A percentile compares a stretch with the other conserved stretches of the same genome.
Conservation (phyloP, 2,797 vertebrate genomes). For the Sebastes iracundus region DNA sequence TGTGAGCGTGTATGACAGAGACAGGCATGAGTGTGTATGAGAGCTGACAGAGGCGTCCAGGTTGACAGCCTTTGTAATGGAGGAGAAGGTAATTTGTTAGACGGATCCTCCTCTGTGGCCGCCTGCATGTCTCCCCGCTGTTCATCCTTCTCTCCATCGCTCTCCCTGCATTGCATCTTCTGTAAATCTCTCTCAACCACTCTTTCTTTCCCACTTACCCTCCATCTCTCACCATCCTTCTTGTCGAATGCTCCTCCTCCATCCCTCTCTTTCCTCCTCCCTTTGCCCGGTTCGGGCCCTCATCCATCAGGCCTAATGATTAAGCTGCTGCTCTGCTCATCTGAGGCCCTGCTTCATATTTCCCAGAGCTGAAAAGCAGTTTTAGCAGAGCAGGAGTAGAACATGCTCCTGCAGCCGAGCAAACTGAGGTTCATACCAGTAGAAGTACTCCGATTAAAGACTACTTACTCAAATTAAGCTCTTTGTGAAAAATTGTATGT, state of each 20-base stretch:
- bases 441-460: background rate
- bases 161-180: slow-evolving; percentile 64
- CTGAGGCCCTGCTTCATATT: slow-evolving; percentile 64
- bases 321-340: slow-evolving; percentile 74
- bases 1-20: slow-evolving; percentile 16
- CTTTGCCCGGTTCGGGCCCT: slow-evolving; percentile 41
- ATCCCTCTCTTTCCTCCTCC: slow-evolving; percentile 35
- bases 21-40: slow-evolving; percentile 79
- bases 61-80: slow-evolving; percentile 85
- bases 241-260: slow-evolving; percentile 41
- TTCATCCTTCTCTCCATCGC: slow-evolving; percentile 79
- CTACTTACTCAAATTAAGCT: background rate
- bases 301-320: slow-evolving; percentile 83
- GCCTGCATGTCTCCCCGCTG: slow-evolving; percentile 76
- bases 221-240: slow-evolving; percentile 51
- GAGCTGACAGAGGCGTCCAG: slow-evolving; percentile 81
- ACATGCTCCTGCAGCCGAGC: slow-evolving; percentile 5
- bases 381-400: slow-evolving; percentile 35
- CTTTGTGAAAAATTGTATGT: background rate
- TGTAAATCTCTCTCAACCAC: slow-evolving; percentile 72
- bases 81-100: slow-evolving; percentile 87
- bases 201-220: slow-evolving; percentile 62
- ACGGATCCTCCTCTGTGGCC: slow-evolving; percentile 78
- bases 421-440: background rate
- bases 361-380: slow-evolving; percentile 61